Evolutionary conservation across 2,113 vertebrate genomes (phyloP).

Genomic region (Erythrolamprus reginae): DNA sequence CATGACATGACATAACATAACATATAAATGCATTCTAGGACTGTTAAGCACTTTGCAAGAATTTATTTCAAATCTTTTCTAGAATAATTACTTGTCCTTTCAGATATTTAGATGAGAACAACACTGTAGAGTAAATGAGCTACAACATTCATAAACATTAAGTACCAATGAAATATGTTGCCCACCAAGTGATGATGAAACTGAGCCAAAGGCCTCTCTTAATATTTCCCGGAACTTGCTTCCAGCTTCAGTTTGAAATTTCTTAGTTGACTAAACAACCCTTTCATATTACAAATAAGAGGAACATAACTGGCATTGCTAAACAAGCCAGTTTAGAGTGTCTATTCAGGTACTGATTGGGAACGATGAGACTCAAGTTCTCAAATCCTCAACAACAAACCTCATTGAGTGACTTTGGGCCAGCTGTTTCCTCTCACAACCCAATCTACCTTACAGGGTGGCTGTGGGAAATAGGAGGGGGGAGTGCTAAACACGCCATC

Average conservation of each 20-base stretch:
- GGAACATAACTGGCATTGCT: background rate
- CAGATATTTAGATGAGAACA: background rate
- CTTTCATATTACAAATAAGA: background rate
- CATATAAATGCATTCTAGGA: background rate
- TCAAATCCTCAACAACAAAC: background rate
- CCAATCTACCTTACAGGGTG: background rate
- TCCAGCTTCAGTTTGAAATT: background rate
- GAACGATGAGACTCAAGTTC: background rate
- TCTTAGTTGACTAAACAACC: background rate
- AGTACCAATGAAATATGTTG: background rate
- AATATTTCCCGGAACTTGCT: background rate
- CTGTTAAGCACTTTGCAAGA: background rate
- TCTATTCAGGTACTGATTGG: background rate
- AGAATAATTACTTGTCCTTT: background rate
- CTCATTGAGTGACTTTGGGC: background rate
- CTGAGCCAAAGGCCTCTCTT: background rate
- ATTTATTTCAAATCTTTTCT: background rate
- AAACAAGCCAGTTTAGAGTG: background rate
- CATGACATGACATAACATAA: background rate
- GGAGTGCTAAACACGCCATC: background rate
- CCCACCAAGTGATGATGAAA: background rate
- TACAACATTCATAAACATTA: background rate
- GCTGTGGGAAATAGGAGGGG: background rate
- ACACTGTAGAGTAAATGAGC: background rate
- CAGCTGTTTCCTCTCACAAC: background rate